Conservation (phyloP, 2,888 invertebrate genomes). For the Disparrhopalites patrizii region DNA sequence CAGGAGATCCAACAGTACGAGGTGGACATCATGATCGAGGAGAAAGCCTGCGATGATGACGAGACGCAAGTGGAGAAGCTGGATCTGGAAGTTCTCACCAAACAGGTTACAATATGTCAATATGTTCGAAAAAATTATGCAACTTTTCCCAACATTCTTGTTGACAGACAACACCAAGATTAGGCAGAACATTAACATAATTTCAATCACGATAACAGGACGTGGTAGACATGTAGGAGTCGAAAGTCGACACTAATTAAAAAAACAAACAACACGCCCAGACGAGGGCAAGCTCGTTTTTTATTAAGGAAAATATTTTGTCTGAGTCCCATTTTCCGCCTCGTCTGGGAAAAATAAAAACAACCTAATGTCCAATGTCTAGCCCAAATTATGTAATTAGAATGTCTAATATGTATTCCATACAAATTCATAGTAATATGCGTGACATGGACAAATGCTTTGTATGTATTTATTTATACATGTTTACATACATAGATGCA, state of each 20-base stretch:
- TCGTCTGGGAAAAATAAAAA: too few relatives aligned
- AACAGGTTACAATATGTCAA: constrained; percentile 36
- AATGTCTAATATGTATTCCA: not conserved
- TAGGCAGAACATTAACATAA: constrained; percentile 1
- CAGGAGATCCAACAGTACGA: constrained; percentile 44
- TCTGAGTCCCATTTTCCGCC: too few relatives aligned
- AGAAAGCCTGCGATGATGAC: constrained; percentile 36
- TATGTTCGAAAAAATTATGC: too few relatives aligned
- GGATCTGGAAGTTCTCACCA: constrained; percentile 43
- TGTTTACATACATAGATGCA: too few relatives aligned
- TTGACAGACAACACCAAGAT: not conserved
- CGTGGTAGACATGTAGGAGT: not conserved
- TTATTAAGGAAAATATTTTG: too few relatives aligned
- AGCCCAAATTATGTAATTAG: too few relatives aligned
- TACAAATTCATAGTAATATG: not conserved
- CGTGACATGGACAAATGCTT: not conserved
- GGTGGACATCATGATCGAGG: constrained; percentile 34
- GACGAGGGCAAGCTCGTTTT: too few relatives aligned
- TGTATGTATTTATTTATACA: not conserved
- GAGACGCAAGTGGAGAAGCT: constrained; percentile 39
- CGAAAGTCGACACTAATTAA: not conserved
- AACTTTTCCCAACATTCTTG: too few relatives aligned
- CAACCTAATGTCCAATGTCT: too few relatives aligned
- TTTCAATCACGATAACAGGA: not conserved
- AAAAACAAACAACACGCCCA: too few relatives aligned